Evolutionary conservation across 2,113 vertebrate species (phyloP).

Genomic region (Romanogobio albipinnatus): DNA sequence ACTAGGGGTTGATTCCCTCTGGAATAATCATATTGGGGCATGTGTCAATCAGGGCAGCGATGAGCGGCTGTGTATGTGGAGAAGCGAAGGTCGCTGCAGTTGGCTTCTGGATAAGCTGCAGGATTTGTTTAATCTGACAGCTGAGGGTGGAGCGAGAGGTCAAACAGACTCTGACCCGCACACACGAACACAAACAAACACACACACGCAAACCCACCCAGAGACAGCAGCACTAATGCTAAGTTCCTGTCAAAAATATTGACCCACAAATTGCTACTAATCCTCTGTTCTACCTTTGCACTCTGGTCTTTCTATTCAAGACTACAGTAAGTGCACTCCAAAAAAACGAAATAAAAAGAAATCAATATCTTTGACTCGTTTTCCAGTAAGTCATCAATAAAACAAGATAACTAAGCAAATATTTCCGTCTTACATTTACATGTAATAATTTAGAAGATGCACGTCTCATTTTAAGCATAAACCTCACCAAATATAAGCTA

Average conservation of each 20-base stretch:
- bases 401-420: neutral
- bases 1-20: neutral
- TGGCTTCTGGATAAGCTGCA: conserved; percentile 60
- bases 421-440: neutral
- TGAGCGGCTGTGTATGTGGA: neutral
- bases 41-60: neutral
- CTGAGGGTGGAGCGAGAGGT: conserved; percentile 50
- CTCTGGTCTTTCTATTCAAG: neutral
- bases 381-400: neutral
- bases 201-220: neutral
- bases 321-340: neutral
- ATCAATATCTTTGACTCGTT: conserved; percentile 4
- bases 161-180: conserved; percentile 43
- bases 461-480: neutral
- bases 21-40: neutral
- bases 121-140: conserved; percentile 69
- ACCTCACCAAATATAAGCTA: neutral
- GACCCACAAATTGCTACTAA: neutral
- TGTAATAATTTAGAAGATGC: neutral
- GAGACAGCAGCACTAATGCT: neutral
- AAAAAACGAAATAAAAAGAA: no score
- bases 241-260: neutral
- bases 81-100: conserved; percentile 52
- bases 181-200: conserved; percentile 29
- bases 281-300: neutral